Percentiles rank a stretch among this genome's conserved stretches.
Evolutionary conservation across 2,888 invertebrate species (phyloP).

Genomic region (Pheosia gnoma): DNA sequence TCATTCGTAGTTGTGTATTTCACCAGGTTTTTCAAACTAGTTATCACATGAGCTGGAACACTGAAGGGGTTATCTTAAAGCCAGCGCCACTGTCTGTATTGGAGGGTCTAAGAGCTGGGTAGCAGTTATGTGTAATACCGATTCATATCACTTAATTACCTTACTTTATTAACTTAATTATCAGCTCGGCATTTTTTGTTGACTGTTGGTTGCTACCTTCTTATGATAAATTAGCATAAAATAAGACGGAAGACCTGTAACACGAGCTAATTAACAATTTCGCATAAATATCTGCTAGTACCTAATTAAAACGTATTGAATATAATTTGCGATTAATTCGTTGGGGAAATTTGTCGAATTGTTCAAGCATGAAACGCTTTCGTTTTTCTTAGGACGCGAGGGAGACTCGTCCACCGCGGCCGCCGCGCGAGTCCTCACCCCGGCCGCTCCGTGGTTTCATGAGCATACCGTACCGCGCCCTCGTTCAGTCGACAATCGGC

Average conservation of each 20-base stretch:
- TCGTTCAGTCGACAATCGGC: constrained; percentile 68
- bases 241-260: constrained; percentile 62
- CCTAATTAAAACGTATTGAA: constrained; percentile 61
- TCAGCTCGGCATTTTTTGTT: no score
- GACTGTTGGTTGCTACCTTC: no score
- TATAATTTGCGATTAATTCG: constrained; percentile 69
- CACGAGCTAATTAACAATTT: constrained; percentile 54
- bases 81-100: no score
- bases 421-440: constrained; percentile 43
- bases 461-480: constrained; percentile 41
- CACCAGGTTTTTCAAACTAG: no score
- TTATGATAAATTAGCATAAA: constrained; percentile 1
- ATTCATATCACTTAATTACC: no score
- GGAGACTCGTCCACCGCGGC: constrained; percentile 43
- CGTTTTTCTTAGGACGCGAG: constrained; percentile 73
- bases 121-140: no score
- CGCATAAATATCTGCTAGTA: constrained; percentile 50
- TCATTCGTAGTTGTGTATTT: no score
- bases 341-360: constrained; percentile 72
- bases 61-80: no score
- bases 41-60: no score
- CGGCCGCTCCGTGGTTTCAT: constrained; percentile 41
- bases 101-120: no score
- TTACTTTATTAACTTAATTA: no score
- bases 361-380: constrained; percentile 77